phyloP scores from a whole-genome alignment of 2,797 vertebrate genomes.

The Lepus oiostolus region DNA sequence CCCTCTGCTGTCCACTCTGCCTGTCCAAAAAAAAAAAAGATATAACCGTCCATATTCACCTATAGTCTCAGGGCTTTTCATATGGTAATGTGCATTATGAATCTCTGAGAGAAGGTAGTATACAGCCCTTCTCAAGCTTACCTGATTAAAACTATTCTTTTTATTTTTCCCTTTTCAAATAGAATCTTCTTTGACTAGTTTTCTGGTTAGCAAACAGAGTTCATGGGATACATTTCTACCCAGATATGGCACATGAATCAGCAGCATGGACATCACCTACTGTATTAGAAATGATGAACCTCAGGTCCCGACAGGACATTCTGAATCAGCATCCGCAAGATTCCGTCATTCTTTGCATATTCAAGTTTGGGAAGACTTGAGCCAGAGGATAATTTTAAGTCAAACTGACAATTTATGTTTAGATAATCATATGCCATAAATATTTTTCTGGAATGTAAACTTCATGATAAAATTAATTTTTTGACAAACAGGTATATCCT shows the following conservation, averaged over 20 bases:
- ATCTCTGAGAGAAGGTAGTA: not conserved
- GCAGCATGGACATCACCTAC: not conserved
- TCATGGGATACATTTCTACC: not conserved
- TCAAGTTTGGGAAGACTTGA: not conserved
- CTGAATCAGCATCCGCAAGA: not conserved
- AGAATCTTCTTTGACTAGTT: not conserved
- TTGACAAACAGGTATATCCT: not conserved
- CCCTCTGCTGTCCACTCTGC: no score
- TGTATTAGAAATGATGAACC: not conserved
- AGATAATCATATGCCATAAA: not conserved
- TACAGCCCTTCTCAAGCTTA: not conserved
- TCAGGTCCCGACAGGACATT: not conserved
- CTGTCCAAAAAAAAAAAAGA: no score
- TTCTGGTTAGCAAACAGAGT: not conserved
- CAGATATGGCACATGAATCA: not conserved
- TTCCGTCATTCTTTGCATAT: not conserved
- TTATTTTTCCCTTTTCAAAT: not conserved
- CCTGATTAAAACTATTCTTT: not conserved
- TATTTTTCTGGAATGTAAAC: not conserved
- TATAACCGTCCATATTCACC: no score
- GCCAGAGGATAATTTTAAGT: not conserved
- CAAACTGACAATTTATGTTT: not conserved
- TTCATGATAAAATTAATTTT: not conserved
- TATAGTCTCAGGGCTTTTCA: not conserved
- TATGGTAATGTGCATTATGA: not conserved